Conservation (phyloP, 2,113 vertebrate species). For the Argyrosomus japonicus region DNA sequence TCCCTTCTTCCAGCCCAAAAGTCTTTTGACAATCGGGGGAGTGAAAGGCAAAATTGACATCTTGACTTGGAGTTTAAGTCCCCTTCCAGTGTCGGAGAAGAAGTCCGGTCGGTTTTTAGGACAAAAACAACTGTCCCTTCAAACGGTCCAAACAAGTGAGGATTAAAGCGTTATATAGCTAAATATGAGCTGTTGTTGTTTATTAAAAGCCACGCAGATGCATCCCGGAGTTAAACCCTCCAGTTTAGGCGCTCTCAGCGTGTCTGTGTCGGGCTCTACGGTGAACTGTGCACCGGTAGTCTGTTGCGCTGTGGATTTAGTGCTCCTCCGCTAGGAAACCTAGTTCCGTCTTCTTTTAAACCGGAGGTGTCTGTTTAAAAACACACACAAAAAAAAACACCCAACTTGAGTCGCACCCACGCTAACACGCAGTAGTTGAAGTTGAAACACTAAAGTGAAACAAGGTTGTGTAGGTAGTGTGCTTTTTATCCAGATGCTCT, state of each 20-base stretch:
- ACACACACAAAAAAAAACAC: too few relatives aligned
- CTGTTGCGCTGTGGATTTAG: slow-evolving; percentile 28
- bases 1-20: slow-evolving; percentile 99
- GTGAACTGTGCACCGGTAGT: slow-evolving; percentile 50
- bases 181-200: not conserved
- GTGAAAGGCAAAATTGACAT: slow-evolving; percentile 99
- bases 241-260: slow-evolving; percentile 39
- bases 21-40: slow-evolving; percentile 97
- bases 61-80: slow-evolving; percentile 68
- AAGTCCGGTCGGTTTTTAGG: slow-evolving; percentile 48
- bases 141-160: not conserved
- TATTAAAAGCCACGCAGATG: slow-evolving; percentile 17
- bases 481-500: not conserved
- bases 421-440: not conserved
- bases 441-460: not conserved
- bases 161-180: not conserved
- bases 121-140: slow-evolving; percentile 14
- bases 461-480: accelerated
- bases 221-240: slow-evolving; percentile 53
- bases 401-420: not conserved
- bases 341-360: slow-evolving; percentile 72
- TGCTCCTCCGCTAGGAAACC: slow-evolving; percentile 80
- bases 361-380: not conserved
- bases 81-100: slow-evolving; percentile 61
- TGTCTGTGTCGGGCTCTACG: slow-evolving; percentile 40